A percentile compares a stretch with the other conserved stretches of the same genome.
Conservation (phyloP, 2,797 vertebrate species). For the Podargus strigoides region DNA sequence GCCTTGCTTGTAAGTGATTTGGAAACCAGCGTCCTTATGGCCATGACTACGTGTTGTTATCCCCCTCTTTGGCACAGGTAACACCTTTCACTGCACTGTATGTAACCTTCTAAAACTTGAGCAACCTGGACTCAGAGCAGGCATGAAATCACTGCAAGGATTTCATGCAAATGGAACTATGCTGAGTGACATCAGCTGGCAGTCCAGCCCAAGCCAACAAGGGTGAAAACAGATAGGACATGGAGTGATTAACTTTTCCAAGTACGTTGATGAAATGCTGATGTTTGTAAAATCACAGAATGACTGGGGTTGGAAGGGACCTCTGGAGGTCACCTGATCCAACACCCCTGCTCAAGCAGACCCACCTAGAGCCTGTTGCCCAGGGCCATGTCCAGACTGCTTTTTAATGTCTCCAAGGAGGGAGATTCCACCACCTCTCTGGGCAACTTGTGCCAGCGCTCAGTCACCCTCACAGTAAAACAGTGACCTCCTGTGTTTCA, state of each 20-base stretch:
- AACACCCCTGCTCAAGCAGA: background rate
- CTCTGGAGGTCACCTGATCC: background rate
- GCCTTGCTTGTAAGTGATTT: background rate
- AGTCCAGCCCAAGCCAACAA: background rate
- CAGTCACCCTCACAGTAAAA: background rate
- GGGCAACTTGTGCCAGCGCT: background rate
- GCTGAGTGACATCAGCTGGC: background rate
- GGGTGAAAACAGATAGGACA: background rate
- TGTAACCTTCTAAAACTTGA: background rate
- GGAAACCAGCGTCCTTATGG: background rate
- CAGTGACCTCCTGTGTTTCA: background rate
- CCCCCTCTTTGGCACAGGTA: background rate
- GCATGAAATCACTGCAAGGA: background rate
- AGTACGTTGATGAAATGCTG: background rate
- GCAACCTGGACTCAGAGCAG: background rate
- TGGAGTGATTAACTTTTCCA: background rate
- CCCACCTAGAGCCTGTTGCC: background rate
- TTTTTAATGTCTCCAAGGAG: background rate
- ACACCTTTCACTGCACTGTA: background rate
- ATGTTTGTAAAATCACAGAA: background rate
- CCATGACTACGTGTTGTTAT: background rate
- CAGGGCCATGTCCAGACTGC: background rate
- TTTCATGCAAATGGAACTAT: background rate
- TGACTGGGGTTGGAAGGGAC: background rate
- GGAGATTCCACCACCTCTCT: background rate